Evolutionary conservation across 2,797 vertebrate genomes (phyloP), one percentile per base, ranked within the genome.

Genomic region (Acipenser transmontanus): DNA sequence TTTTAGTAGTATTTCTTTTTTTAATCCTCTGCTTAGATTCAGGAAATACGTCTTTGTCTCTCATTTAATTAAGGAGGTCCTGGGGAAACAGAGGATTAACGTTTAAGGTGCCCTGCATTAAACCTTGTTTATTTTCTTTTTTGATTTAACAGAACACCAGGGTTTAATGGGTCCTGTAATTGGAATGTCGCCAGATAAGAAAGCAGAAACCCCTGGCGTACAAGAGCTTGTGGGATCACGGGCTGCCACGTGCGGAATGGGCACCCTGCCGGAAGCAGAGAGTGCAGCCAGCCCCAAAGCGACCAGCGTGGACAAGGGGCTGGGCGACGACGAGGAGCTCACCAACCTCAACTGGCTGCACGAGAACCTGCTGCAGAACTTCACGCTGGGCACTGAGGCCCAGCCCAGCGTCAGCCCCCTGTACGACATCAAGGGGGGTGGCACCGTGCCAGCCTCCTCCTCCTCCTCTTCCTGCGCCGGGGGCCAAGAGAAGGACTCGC

Each of bases 261-360:
- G 95, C 73, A 97, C 94, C 47, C 87, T 98, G 75, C 95, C 96
- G 0, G 93, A 98, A 67, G 86, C 89, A 0, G 92, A 93, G 1
- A 90, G 93, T 0, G 95, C 94, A 0, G 91, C 95, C 70, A 93
- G 91, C 76, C 95, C 94, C 0, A 89, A 95, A 83, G 94, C 95
- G 66, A 95, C 93, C 0, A 89, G 90, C 2, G 88, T 96, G 81
- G 94, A 95, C 81, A 92, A 87, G 20, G 87, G 91, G 4, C 88
- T 91, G 8, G 88, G 91, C 4, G 96, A 98, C 12, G 97, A 99
- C 0, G 97, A 99, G 67, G 91, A 92, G 76, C 92, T 99, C 76
- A 99, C 97, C 54, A 98, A 98, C 77, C 92, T 99, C 85, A 99
- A 98, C 90, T 98, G 97, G 96, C 93, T 99, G 65, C 97, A 99